A percentile compares a stretch with the other conserved stretches of the same genome.
These are phyloP conservation scores for Lacerta agilis DNA, from an alignment of 2,797 vertebrate genomes.

Conservation along the genomic window DNA sequence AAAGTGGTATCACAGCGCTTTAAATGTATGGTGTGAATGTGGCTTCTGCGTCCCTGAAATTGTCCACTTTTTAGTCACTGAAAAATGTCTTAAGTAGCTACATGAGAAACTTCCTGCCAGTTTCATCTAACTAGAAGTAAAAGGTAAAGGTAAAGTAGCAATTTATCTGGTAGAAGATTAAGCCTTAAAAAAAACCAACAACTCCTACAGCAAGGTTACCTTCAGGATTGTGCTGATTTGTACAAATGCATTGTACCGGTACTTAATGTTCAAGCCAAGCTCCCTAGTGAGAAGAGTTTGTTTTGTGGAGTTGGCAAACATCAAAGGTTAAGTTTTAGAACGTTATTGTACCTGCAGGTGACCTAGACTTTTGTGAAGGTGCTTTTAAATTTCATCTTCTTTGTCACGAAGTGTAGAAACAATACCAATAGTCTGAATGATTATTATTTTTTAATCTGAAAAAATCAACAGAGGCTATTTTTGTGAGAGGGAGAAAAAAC, in stretches of 20 bases:
- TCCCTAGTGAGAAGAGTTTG: neutral
- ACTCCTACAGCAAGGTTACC: neutral
- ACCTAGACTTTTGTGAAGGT: neutral
- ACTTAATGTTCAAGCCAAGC: neutral
- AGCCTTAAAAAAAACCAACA: too few species aligned
- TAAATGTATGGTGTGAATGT: too few species aligned
- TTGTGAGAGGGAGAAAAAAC: neutral
- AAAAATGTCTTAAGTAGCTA: neutral
- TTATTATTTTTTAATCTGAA: neutral
- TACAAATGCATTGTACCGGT: neutral
- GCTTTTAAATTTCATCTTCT: neutral
- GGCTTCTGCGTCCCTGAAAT: too few species aligned
- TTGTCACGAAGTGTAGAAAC: neutral
- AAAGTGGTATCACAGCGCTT: too few species aligned
- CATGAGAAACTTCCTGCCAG: neutral
- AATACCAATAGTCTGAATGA: neutral
- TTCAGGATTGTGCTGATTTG: neutral
- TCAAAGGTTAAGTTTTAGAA: conserved; percentile 14
- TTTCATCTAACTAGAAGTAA: neutral
- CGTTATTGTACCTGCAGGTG: neutral
- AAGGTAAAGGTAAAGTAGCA: too few species aligned
- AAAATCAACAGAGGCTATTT: neutral
- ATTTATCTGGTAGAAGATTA: too few species aligned
- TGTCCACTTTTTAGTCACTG: neutral
- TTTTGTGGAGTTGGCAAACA: conserved; percentile 21